phyloP scores from a whole-genome alignment of 2,113 vertebrate genomes.

The Recurvirostra avosetta region DNA sequence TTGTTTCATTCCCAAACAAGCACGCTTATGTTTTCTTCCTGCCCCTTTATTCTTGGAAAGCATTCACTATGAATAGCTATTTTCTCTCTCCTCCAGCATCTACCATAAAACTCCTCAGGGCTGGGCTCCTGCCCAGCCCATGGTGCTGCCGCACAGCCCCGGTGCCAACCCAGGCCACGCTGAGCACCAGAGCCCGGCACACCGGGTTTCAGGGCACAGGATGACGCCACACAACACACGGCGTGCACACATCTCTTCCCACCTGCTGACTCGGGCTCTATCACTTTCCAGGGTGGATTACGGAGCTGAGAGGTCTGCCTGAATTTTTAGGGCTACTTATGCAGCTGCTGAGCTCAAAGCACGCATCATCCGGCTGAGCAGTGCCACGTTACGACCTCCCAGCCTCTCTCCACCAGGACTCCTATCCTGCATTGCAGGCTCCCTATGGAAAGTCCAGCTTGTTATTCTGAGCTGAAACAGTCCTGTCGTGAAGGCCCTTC shows the following conservation, averaged over 20 bases:
- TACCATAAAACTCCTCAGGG: background rate
- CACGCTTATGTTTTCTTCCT: background rate
- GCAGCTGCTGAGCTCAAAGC: background rate
- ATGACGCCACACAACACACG: background rate
- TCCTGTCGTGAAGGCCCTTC: background rate
- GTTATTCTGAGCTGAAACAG: background rate
- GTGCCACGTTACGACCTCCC: background rate
- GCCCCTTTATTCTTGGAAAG: slow-evolving; percentile 47
- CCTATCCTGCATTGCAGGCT: background rate
- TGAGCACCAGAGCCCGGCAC: background rate
- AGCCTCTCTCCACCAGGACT: background rate
- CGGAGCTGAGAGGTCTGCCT: background rate
- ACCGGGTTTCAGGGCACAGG: background rate
- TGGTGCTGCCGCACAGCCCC: background rate
- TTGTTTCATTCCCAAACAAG: slow-evolving; percentile 13
- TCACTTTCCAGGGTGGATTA: background rate
- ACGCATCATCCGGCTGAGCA: background rate
- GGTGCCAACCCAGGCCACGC: rapidly evolving
- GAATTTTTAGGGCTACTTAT: background rate
- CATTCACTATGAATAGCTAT: background rate
- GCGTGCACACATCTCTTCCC: background rate
- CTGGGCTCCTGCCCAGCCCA: background rate
- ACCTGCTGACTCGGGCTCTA: background rate
- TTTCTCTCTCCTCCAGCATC: background rate
- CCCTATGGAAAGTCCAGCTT: background rate